Evolutionary conservation across 35 echinoderm and acorn worm species (phyloP).

Genomic region (Stichopus chloronotus): DNA sequence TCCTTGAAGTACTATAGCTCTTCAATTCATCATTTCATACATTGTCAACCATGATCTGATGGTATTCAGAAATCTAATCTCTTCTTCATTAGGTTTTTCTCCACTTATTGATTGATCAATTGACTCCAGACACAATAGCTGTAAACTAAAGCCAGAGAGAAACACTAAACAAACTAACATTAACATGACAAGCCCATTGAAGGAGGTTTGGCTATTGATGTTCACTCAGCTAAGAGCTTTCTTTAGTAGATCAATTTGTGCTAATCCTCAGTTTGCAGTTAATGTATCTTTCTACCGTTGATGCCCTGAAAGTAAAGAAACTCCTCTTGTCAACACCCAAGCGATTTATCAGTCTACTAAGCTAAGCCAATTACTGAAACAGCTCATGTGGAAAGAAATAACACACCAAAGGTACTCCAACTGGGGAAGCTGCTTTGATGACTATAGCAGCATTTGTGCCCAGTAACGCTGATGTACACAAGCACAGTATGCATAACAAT

Average conservation of each 20-base stretch:
- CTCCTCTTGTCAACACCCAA: no score
- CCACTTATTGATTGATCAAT: not conserved
- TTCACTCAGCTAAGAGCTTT: not conserved
- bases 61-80: not conserved
- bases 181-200: not conserved
- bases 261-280: not conserved
- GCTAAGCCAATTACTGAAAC: constrained; percentile 8
- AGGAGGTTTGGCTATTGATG: not conserved
- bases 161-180: not conserved
- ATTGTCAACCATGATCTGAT: not conserved
- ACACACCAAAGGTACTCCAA: not conserved
- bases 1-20: not conserved
- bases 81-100: not conserved
- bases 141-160: not conserved
- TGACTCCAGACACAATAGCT: constrained; percentile 8
- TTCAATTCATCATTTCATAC: not conserved
- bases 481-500: no score
- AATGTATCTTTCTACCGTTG: not conserved
- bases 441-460: no score
- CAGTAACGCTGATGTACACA: no score
- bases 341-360: not conserved
- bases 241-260: not conserved
- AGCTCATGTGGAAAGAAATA: not conserved
- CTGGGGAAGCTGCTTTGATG: no score
- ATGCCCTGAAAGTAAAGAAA: not conserved